Evolutionary conservation across 2,113 vertebrate genomes (phyloP).

Genomic region (Benitochromis conjunctus): DNA sequence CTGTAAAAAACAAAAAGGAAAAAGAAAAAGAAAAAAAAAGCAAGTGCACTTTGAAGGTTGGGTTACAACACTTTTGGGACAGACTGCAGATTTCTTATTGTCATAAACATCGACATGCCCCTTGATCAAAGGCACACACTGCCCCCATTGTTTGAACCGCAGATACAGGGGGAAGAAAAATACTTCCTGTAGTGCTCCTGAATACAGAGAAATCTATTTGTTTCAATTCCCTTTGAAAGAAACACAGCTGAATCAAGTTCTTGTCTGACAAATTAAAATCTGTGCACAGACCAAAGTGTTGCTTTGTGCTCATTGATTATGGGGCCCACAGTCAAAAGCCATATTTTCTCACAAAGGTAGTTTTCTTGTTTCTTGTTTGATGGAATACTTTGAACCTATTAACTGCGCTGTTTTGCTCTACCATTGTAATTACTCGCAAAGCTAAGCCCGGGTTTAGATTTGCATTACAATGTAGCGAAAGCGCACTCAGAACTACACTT

Average conservation of each 20-base stretch:
- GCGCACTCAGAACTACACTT: neutral
- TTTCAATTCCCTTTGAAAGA: slow-evolving; percentile 49
- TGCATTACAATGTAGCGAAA: slow-evolving; percentile 35
- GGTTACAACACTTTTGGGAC: slow-evolving; percentile 53
- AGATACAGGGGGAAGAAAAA: neutral
- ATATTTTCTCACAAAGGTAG: slow-evolving; percentile 36
- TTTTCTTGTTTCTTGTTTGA: slow-evolving; percentile 22
- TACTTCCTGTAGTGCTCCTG: slow-evolving; percentile 12
- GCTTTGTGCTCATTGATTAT: slow-evolving; percentile 51
- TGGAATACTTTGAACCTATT: slow-evolving; percentile 40
- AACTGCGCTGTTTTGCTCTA: slow-evolving; percentile 33
- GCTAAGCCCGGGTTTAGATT: slow-evolving; percentile 28
- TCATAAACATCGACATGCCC: slow-evolving; percentile 50
- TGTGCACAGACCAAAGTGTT: slow-evolving; percentile 51
- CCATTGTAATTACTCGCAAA: slow-evolving; percentile 25
- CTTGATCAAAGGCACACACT: slow-evolving; percentile 58
- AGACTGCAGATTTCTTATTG: slow-evolving; percentile 47
- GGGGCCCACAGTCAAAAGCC: slow-evolving; percentile 27
- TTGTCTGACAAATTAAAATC: slow-evolving; percentile 56
- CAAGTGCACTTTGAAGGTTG: slow-evolving; percentile 48
- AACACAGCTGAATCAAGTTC: slow-evolving; percentile 36
- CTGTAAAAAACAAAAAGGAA: neutral
- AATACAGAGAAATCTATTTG: slow-evolving; percentile 16
- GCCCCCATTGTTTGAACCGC: slow-evolving; percentile 38
- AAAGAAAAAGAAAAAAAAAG: neutral